Base-by-base conservation (phyloP, 2,797 vertebrate genomes). In the Siniperca undulata region DNA sequence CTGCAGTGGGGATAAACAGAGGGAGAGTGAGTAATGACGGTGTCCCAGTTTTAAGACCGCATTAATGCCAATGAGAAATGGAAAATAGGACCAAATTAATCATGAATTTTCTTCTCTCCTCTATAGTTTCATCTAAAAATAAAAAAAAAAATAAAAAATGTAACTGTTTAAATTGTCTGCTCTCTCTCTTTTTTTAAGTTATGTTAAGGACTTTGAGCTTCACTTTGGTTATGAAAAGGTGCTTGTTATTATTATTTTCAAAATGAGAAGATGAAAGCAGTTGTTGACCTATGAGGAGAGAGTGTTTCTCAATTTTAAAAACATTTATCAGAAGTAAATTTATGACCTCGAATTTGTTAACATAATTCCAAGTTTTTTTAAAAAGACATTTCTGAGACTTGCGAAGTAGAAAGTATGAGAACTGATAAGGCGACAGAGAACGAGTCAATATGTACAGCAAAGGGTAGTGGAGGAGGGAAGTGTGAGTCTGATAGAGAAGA, bases 401-500 rank as follows among this genome's bases (percentile, higher is more conserved):
- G 44, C 6, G 50, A 6, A 61, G 22, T n/a, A 66, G 12, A 59
- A 55, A 68, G 10, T 17, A n/a, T 24, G 17, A 56, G 11, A 80
- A 53, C 4, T 11, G 20, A 42, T n/a, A 24, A 2, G 5, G 9
- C 0, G 19, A 61, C 24, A n/a, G 11, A n/a, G 11, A 30, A 53
- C 0, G 6, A 52, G 17, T 24, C 6, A 48, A 13, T 13, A 14
- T 62, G 5, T 50, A 44, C 74, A 76, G 74, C 17, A 65, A 38
- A 52, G 3, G 5, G 11, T 5, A 55, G 19, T 74, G 58, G 48
- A 62, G 74, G 69, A 69, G 44, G 70, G 4, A 77, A 80, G 53
- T 22, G 58, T 3, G 38, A 89, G 65, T 80, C 27, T 70, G 69
- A 69, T 0, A 44, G 61, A 69, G 62, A 70, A 56, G 16, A 73